These are phyloP conservation scores for Prionailurus bengalensis DNA, from an alignment of 2,113 vertebrate genomes.

Conservation along the genomic window DNA sequence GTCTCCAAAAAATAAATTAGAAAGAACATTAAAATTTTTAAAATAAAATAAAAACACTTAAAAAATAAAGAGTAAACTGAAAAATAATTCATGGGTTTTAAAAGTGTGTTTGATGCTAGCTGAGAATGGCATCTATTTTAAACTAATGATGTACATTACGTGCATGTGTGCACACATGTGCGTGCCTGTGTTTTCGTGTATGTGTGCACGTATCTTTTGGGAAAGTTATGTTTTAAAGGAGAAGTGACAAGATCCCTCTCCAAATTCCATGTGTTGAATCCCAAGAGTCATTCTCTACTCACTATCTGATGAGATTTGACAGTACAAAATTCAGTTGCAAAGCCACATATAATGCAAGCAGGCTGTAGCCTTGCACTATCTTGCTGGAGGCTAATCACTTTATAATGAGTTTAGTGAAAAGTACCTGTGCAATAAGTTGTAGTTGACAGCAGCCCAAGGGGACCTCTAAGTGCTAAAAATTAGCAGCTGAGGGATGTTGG, in stretches of 20 bases:
- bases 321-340: conserved; percentile 77
- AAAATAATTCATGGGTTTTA: not conserved
- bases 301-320: conserved; percentile 78
- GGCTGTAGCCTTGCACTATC: conserved; percentile 68
- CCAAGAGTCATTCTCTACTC: conserved; percentile 23
- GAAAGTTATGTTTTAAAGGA: conserved; percentile 18
- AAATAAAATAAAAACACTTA: too few species aligned
- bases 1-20: too few species aligned
- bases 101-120: not conserved
- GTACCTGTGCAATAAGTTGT: conserved; percentile 87
- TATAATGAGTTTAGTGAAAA: conserved; percentile 88
- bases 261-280: conserved; percentile 60
- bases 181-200: not conserved
- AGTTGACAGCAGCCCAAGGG: conserved; percentile 88
- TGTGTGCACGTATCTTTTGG: not conserved
- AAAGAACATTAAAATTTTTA: too few species aligned
- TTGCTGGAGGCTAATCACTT: conserved; percentile 88
- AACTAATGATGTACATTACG: not conserved
- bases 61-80: not conserved
- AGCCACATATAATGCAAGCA: conserved; percentile 71
- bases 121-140: not conserved
- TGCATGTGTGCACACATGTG: not conserved
- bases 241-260: conserved; percentile 49
- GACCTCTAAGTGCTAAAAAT: conserved; percentile 85
- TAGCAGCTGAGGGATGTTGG: conserved; percentile 83